Conservation (phyloP, 1,140 invertebrate species). For the Atta colombica region DNA sequence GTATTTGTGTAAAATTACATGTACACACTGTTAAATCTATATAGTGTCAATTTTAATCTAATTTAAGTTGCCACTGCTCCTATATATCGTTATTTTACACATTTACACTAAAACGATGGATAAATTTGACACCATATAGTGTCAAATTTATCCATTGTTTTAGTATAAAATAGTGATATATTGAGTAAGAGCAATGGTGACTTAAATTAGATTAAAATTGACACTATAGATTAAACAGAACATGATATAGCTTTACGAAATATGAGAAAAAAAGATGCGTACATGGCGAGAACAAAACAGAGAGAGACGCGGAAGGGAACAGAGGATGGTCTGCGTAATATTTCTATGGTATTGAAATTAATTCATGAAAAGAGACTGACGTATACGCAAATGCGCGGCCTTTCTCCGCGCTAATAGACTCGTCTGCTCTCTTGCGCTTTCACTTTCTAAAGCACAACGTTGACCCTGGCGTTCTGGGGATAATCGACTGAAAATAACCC, state of each 20-base stretch:
- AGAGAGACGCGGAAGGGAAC: neutral
- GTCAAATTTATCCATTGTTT: too few species aligned
- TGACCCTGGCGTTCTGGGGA: conserved; percentile 82
- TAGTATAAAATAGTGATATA: too few species aligned
- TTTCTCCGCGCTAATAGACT: conserved; percentile 79
- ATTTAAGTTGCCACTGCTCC: too few species aligned
- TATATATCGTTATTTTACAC: too few species aligned
- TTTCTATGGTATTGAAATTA: conserved; percentile 39
- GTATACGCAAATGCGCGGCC: conserved; percentile 47
- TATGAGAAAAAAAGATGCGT: neutral
- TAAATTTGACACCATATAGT: too few species aligned
- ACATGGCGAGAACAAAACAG: neutral
- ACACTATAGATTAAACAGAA: too few species aligned
- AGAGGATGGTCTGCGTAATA: neutral
- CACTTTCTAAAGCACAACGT: conserved; percentile 69
- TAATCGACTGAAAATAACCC: conserved; percentile 87
- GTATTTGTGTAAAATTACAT: too few species aligned
- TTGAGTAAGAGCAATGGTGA: too few species aligned
- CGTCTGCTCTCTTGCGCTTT: conserved; percentile 71
- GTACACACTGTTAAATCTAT: too few species aligned
- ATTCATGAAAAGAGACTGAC: conserved; percentile 38
- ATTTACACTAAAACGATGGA: too few species aligned
- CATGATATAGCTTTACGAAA: neutral
- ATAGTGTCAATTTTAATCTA: too few species aligned
- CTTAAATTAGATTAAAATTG: too few species aligned